Evolutionary conservation across 2,113 vertebrate species (phyloP).

Genomic region (Cyanoderma ruficeps): DNA sequence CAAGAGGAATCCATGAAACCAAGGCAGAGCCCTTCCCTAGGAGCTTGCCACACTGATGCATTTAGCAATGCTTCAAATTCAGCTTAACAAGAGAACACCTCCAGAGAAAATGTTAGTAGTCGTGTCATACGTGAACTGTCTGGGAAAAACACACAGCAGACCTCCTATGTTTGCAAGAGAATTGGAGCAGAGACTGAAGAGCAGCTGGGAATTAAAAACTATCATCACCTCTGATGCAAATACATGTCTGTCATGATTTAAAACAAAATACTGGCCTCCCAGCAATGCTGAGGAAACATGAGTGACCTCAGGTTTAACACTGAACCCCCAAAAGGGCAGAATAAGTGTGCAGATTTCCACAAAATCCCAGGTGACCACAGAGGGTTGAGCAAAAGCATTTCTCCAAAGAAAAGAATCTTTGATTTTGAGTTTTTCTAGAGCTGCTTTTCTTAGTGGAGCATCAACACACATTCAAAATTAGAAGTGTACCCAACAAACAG

Average conservation of each 20-base stretch:
- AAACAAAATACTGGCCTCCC: not conserved
- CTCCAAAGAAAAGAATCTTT: not conserved
- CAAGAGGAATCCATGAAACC: not conserved
- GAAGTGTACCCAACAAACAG: not conserved
- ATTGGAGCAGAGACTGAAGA: not conserved
- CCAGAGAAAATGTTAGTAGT: not conserved
- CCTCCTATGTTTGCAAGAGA: not conserved
- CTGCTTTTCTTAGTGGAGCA: not conserved
- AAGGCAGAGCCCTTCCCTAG: not conserved
- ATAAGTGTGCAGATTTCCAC: not conserved
- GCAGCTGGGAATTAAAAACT: not conserved
- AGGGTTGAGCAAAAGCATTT: not conserved
- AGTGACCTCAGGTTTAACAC: not conserved
- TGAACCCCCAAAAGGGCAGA: not conserved
- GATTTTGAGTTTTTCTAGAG: not conserved
- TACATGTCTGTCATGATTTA: fast-evolving
- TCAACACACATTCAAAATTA: not conserved
- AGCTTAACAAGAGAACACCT: not conserved
- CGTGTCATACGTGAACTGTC: not conserved
- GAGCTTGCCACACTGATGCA: not conserved
- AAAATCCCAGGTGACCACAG: not conserved
- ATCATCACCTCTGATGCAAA: not conserved
- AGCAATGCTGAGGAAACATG: not conserved
- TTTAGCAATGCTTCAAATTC: not conserved
- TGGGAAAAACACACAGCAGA: not conserved